Conservation (phyloP, 2,113 vertebrate species). For the Mormyrus lacerda region DNA sequence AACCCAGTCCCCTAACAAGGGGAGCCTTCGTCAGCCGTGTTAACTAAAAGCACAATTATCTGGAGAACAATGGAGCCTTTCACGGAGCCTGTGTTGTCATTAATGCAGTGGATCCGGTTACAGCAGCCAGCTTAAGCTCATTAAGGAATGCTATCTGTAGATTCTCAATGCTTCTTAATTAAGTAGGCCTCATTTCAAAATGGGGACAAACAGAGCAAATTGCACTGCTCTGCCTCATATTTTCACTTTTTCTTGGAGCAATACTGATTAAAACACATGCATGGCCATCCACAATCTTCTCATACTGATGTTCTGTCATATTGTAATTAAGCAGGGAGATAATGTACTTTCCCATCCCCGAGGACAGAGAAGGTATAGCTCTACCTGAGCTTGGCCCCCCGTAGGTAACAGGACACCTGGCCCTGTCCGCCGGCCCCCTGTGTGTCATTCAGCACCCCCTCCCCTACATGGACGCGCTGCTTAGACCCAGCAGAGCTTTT, state of each 20-base stretch:
- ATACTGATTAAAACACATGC: conserved; percentile 1
- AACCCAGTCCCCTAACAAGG: conserved; percentile 65
- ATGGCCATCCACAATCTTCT: background rate
- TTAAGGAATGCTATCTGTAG: conserved; percentile 68
- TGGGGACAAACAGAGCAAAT: conserved; percentile 40
- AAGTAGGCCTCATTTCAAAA: conserved; percentile 65
- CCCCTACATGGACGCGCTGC: background rate
- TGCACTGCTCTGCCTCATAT: background rate
- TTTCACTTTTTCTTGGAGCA: conserved; percentile 6
- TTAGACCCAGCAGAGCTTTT: conserved; percentile 18
- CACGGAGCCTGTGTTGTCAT: conserved; percentile 68
- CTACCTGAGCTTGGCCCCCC: conserved; percentile 19
- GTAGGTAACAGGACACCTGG: conserved; percentile 33
- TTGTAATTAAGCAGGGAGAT: background rate
- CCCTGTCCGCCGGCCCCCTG: conserved; percentile 25
- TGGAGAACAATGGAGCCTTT: conserved; percentile 73
- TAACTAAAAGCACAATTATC: conserved; percentile 80
- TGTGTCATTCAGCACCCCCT: background rate
- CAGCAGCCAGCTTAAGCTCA: conserved; percentile 66
- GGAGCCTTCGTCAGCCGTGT: conserved; percentile 57
- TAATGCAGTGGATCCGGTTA: conserved; percentile 71
- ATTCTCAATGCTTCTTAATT: conserved; percentile 70
- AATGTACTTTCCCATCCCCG: background rate
- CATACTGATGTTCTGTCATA: background rate
- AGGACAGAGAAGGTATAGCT: background rate